Conservation (phyloP, 2,888 invertebrate species). For the Drosophila paramelanica region DNA sequence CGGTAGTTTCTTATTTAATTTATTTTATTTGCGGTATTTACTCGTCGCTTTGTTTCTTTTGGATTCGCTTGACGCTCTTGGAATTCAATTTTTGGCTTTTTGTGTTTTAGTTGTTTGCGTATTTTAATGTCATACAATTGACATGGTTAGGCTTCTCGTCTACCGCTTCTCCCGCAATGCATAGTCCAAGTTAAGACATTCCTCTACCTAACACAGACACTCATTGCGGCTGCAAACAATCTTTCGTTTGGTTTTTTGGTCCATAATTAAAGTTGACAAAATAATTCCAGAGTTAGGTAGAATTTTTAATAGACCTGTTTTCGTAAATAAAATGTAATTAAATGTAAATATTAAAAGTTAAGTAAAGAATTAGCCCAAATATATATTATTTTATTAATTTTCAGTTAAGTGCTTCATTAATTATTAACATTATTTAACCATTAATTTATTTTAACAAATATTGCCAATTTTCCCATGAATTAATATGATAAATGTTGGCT, state of each 20-base stretch:
- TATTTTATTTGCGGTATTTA: slow-evolving; percentile 80
- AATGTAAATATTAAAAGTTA: background rate
- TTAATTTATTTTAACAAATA: background rate
- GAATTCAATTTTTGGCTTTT: slow-evolving; percentile 69
- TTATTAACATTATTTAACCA: no score
- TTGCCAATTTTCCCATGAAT: slow-evolving; percentile 2
- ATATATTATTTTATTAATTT: no score
- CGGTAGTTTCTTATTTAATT: slow-evolving; percentile 81
- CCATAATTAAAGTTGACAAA: slow-evolving; percentile 75
- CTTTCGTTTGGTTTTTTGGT: slow-evolving; percentile 51
- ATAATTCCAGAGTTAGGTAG: slow-evolving; percentile 38
- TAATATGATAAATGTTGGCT: slow-evolving; percentile 23
- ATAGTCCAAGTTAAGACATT: background rate
- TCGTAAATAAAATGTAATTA: background rate
- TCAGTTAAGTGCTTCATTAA: no score
- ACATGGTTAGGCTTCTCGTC: slow-evolving; percentile 66
- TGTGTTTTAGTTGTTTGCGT: slow-evolving; percentile 58
- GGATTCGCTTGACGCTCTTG: slow-evolving; percentile 43
- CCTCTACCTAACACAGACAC: slow-evolving; percentile 5
- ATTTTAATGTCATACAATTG: slow-evolving; percentile 74
- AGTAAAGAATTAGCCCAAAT: background rate
- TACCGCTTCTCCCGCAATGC: background rate
- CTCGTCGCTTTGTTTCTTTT: slow-evolving; percentile 49
- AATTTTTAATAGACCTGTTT: slow-evolving; percentile 38
- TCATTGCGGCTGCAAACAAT: slow-evolving; percentile 10